Base-by-base conservation (phyloP, 1,140 invertebrate genomes). In the Brachionus plicatilis region DNA sequence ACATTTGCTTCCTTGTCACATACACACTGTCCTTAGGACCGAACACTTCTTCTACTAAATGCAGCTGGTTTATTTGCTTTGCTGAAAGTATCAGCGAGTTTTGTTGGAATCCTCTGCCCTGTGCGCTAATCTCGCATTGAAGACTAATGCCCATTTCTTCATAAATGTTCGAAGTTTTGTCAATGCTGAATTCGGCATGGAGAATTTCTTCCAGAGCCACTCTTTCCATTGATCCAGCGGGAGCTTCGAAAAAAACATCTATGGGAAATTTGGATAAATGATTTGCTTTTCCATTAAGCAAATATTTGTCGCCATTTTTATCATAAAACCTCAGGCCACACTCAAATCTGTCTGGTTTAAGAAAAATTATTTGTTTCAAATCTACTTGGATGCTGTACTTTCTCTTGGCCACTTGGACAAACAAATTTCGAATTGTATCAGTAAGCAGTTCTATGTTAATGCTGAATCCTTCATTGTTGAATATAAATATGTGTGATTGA, bases 391-490 rank as follows among this genome's bases (percentile, higher is more conserved):
- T 70, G 37, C 14, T 37, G 37, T 70, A 70, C 37, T 70, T 70
- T 37, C 37, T 33, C n/a, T 70, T 33, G 14, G n/a, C 37, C 14
- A 37, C 66, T 70, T 70, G 17, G 27, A 70, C 37, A 33, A 70
- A 70, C 27, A 37, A 41, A n/a, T 70, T 29, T 33, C 37, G 29
- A 37, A 70, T 70, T 37, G 37, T n/a, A 70, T 70, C 37, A 17
- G 27, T 70, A 11, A 70, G 14, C 14, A 70, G 37, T 70, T 70
- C 66, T 70, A 70, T 70, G 5, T 70, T 70, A 14, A 70, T 70
- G 37, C 37, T 70, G 37, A 70, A 70, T 37, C 66, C 66, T 70
- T 70, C 66, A 70, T 70, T 33, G n/a, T 70, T 70, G 66, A 70
- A 37, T 12, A 33, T 70, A 70, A 70, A 70, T 17, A 68, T 11